phyloP scores from a whole-genome alignment of 2,113 vertebrate species.

The Spermophilus dauricus region DNA sequence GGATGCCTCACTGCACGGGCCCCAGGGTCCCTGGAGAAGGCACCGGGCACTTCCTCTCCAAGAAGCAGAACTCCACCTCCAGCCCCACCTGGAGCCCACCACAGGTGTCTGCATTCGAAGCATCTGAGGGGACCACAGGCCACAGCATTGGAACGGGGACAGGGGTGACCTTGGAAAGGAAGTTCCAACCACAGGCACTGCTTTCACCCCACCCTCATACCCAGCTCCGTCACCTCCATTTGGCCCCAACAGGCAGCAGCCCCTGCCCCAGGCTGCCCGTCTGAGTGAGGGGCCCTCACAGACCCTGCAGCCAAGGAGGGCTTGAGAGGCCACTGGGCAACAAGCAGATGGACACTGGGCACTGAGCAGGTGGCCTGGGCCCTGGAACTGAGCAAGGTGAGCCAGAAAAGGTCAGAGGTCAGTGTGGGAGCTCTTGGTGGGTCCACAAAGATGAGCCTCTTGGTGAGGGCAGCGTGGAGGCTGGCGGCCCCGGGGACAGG shows the following conservation, averaged over 20 bases:
- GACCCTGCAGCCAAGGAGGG: no score
- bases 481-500: neutral
- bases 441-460: neutral
- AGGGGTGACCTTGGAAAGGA: neutral
- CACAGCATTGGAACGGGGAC: neutral
- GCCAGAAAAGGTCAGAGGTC: neutral
- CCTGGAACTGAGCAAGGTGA: no score
- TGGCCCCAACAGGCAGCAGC: neutral
- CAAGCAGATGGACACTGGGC: neutral
- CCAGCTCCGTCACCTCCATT: no score
- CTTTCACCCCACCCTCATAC: neutral
- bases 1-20: neutral
- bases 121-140: neutral
- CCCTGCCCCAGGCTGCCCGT: no score
- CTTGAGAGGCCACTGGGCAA: neutral
- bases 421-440: neutral
- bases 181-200: rapidly evolving
- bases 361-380: neutral
- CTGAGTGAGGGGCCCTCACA: no score
- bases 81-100: neutral
- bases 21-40: rapidly evolving
- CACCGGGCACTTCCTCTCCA: no score
- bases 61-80: neutral
- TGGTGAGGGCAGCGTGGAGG: neutral
- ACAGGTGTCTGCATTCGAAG: rapidly evolving